A percentile compares a stretch with the other conserved stretches of the same genome.
These are phyloP conservation scores for Rhipidura dahli DNA, from an alignment of 2,113 vertebrate species.

Conservation along the genomic window DNA sequence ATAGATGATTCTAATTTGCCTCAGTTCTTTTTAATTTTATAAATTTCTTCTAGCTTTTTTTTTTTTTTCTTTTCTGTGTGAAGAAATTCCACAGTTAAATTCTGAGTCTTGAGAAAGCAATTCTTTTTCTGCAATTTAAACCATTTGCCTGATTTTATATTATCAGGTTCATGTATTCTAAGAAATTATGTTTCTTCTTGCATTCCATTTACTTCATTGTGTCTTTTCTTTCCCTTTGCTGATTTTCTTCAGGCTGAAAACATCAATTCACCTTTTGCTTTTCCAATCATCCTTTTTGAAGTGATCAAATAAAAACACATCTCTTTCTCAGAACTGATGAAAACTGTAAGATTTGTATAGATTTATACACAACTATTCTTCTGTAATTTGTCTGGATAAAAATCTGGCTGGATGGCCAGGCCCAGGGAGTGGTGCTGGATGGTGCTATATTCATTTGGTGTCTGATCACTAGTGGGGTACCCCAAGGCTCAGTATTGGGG, in stretches of 20 bases:
- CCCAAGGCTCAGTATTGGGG: background rate
- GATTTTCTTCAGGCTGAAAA: background rate
- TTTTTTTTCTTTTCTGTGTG: background rate
- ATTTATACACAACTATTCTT: background rate
- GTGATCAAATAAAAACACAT: background rate
- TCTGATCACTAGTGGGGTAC: fast-evolving
- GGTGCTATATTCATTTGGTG: background rate
- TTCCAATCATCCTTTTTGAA: background rate
- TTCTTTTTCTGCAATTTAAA: background rate
- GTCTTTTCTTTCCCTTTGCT: background rate
- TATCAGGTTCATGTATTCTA: background rate
- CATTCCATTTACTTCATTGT: background rate
- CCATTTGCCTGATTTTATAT: background rate
- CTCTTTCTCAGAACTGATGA: background rate
- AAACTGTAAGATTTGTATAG: background rate
- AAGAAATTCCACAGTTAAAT: background rate
- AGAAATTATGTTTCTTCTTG: background rate
- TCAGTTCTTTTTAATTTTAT: background rate
- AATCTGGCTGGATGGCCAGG: fast-evolving
- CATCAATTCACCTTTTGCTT: background rate
- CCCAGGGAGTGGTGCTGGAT: background rate
- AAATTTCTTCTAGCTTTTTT: background rate
- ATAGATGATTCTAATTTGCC: background rate
- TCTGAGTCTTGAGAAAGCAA: background rate
- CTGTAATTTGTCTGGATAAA: background rate